Evolutionary conservation across 2,113 vertebrate species (phyloP).

Genomic region (Mirza zaza): DNA sequence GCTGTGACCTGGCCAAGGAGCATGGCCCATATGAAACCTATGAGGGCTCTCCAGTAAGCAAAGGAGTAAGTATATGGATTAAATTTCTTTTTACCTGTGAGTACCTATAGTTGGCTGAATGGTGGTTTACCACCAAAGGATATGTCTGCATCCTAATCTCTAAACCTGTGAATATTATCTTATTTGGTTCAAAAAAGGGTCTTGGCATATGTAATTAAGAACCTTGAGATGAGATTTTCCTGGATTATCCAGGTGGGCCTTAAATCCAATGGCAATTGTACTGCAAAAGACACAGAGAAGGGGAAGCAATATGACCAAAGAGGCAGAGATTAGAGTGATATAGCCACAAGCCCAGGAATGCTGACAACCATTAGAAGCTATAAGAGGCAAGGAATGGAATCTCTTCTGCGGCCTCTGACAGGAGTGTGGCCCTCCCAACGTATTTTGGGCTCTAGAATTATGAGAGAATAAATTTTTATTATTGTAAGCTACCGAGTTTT

Average conservation of each 20-base stretch:
- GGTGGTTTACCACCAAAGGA: neutral
- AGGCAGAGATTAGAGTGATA: neutral
- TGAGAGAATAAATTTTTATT: constrained; percentile 3
- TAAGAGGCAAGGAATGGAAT: neutral
- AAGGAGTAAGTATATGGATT: constrained; percentile 88
- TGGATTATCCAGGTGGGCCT: neutral
- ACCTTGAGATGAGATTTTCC: neutral
- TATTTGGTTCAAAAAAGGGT: neutral
- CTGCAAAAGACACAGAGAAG: neutral
- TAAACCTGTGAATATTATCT: neutral
- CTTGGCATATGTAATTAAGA: constrained; percentile 32
- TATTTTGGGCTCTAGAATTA: neutral
- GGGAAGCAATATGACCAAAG: neutral
- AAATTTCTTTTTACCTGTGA: constrained; percentile 18
- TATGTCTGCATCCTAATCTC: neutral
- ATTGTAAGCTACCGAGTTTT: constrained; percentile 16
- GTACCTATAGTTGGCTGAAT: neutral
- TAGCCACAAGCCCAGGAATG: neutral
- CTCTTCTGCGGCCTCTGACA: neutral
- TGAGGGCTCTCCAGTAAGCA: constrained; percentile 93
- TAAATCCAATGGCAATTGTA: neutral
- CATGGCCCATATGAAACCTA: constrained; percentile 92
- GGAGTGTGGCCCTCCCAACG: neutral
- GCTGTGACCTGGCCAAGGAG: constrained; percentile 92
- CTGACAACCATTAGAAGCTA: neutral